phyloP scores from a whole-genome alignment of 2,888 invertebrate genomes.

The Heliconius charithonia region DNA sequence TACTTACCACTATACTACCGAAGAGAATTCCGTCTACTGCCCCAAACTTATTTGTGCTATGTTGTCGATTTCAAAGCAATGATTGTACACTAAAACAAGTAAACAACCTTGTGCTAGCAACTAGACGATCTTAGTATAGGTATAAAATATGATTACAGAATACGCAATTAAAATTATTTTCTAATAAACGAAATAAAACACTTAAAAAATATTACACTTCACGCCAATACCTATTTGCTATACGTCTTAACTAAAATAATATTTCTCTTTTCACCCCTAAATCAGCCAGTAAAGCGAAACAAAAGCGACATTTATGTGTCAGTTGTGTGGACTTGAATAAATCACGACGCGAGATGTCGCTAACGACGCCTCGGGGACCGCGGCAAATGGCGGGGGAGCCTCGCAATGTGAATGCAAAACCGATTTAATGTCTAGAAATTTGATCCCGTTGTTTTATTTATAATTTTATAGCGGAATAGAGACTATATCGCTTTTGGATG shows the following conservation, averaged over 20 bases:
- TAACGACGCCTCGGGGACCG: slow-evolving; percentile 72
- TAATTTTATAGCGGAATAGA: slow-evolving; percentile 16
- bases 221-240: neutral
- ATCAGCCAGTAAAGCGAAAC: slow-evolving; percentile 75
- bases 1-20: slow-evolving; percentile 85
- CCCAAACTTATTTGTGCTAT: too few species aligned
- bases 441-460: slow-evolving; percentile 53
- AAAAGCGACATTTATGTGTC: slow-evolving; percentile 82
- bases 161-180: neutral
- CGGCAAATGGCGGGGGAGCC: slow-evolving; percentile 74
- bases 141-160: too few species aligned
- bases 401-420: slow-evolving; percentile 62
- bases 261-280: slow-evolving; percentile 37
- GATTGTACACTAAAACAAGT: too few species aligned
- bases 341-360: slow-evolving; percentile 68
- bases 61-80: too few species aligned
- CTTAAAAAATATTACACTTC: too few species aligned
- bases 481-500: neutral
- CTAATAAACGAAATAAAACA: neutral
- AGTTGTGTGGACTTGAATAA: slow-evolving; percentile 74
- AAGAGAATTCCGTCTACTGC: slow-evolving; percentile 43
- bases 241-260: slow-evolving; percentile 19
- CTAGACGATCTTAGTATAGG: too few species aligned
- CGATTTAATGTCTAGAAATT: slow-evolving; percentile 71
- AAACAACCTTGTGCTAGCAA: too few species aligned